Evolutionary conservation across 23 tunicate species (phyloP).

Genomic region (Diplosoma virens): DNA sequence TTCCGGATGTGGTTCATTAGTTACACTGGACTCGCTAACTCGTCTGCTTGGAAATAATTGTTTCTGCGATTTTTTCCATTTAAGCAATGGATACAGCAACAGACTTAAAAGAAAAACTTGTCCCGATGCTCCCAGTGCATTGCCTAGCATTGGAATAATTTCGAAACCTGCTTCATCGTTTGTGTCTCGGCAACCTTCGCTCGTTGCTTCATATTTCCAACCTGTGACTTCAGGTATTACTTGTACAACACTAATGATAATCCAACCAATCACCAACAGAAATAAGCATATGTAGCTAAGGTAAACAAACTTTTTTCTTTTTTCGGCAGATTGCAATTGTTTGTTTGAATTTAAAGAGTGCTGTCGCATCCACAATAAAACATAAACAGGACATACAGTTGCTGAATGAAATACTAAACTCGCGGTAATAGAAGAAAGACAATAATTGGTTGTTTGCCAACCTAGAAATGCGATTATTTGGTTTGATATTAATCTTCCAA

Average conservation of each 20-base stretch:
- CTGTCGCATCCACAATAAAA: constrained; percentile 72
- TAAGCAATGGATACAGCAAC: constrained; percentile 12
- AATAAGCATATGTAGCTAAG: constrained; percentile 44
- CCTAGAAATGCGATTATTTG: constrained; percentile 56
- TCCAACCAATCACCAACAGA: constrained; percentile 18
- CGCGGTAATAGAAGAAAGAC: constrained; percentile 21
- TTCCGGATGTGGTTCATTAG: too few species aligned
- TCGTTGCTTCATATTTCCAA: constrained; percentile 55
- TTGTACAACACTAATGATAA: constrained; percentile 33
- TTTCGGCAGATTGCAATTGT: constrained; percentile 25
- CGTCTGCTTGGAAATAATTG: too few species aligned
- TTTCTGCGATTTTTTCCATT: too few species aligned
- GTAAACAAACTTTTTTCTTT: background rate
- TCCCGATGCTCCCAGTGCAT: constrained; percentile 3
- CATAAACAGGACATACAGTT: constrained; percentile 45
- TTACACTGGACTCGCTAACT: too few species aligned
- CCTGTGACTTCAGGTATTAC: constrained; percentile 53
- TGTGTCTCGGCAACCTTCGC: constrained; percentile 50
- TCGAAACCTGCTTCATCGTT: constrained; percentile 45
- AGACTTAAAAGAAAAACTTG: constrained; percentile 35
- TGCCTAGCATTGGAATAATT: constrained; percentile 28
- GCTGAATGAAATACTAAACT: constrained; percentile 49
- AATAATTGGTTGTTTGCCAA: constrained; percentile 49
- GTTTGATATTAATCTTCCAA: constrained; percentile 30
- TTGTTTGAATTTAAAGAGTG: constrained; percentile 52